Percentiles rank a stretch among this genome's conserved stretches.
These are phyloP conservation scores for Pelodytes ibericus DNA, from an alignment of 2,797 vertebrate species.

Conservation along the genomic window DNA sequence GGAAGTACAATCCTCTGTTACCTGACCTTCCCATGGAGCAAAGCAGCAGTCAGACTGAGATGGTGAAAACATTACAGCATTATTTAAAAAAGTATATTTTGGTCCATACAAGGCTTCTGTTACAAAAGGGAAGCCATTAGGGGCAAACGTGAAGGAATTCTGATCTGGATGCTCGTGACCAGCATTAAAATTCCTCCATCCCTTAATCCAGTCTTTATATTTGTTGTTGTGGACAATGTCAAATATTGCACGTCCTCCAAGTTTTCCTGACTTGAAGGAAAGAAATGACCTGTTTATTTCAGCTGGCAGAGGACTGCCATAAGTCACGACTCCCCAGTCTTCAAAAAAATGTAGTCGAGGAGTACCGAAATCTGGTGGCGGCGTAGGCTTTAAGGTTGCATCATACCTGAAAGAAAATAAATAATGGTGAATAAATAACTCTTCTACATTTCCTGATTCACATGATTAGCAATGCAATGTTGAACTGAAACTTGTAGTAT, in stretches of 20 bases:
- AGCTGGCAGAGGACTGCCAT: conserved; percentile 84
- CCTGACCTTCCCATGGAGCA: conserved; percentile 92
- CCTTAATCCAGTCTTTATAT: conserved; percentile 94
- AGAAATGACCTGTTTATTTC: conserved; percentile 88
- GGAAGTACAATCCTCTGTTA: conserved; percentile 93
- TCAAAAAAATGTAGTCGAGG: conserved; percentile 90
- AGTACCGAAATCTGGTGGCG: conserved; percentile 86
- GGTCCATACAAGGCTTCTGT: conserved; percentile 96
- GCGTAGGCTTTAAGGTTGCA: conserved; percentile 77
- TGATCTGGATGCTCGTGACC: conserved; percentile 97
- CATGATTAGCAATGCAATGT: no score
- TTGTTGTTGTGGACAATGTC: conserved; percentile 94
- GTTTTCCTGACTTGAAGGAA: conserved; percentile 97
- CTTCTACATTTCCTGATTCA: no score
- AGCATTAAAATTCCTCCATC: conserved; percentile 96
- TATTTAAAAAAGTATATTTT: conserved; percentile 94
- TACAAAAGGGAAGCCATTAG: conserved; percentile 92
- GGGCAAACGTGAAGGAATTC: conserved; percentile 94
- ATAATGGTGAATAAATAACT: no score
- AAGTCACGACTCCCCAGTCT: conserved; percentile 98
- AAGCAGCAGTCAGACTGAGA: conserved; percentile 84
- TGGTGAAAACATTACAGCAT: conserved; percentile 89
- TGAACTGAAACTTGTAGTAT: no score
- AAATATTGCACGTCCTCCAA: conserved; percentile 94
- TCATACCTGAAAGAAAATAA: conserved; percentile 82